phyloP scores from a whole-genome alignment of 1,140 invertebrate species.

The Magallana ariakensis region DNA sequence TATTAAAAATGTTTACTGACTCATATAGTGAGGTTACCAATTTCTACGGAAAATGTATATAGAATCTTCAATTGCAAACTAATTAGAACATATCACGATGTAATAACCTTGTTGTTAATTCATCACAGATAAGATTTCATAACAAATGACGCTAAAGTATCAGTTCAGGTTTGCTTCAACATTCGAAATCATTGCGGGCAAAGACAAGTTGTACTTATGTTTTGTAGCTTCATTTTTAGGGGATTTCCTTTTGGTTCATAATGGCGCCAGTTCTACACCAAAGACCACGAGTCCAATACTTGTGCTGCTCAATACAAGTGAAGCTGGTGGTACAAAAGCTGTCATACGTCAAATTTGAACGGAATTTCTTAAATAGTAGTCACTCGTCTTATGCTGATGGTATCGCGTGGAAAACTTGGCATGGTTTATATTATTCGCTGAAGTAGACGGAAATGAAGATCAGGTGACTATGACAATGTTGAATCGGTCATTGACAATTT shows the following conservation, averaged over 20 bases:
- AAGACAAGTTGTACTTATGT: no score
- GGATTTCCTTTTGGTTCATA: conserved; percentile 73
- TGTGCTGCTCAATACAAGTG: conserved; percentile 63
- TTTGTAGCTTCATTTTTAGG: not conserved
- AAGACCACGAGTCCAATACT: conserved; percentile 77
- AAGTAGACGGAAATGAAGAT: conserved; percentile 78
- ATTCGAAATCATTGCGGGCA: no score
- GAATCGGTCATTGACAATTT: no score
- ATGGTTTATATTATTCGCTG: conserved; percentile 80
- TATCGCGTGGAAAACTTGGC: conserved; percentile 83
- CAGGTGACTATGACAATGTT: not conserved
- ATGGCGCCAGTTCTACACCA: conserved; percentile 82
- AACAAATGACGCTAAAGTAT: no score
- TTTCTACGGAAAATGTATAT: no score
- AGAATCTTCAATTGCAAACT: no score
- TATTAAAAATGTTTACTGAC: no score
- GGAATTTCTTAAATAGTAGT: conserved; percentile 79
- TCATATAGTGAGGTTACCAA: no score
- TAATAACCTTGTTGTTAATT: no score
- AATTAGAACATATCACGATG: no score
- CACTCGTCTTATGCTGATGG: conserved; percentile 74
- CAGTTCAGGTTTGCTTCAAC: no score
- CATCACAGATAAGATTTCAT: no score
- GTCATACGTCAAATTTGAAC: conserved; percentile 83
- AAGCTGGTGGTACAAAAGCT: conserved; percentile 84